Base-by-base conservation (phyloP, 2,113 vertebrate species). In the Scopus umbretta region DNA sequence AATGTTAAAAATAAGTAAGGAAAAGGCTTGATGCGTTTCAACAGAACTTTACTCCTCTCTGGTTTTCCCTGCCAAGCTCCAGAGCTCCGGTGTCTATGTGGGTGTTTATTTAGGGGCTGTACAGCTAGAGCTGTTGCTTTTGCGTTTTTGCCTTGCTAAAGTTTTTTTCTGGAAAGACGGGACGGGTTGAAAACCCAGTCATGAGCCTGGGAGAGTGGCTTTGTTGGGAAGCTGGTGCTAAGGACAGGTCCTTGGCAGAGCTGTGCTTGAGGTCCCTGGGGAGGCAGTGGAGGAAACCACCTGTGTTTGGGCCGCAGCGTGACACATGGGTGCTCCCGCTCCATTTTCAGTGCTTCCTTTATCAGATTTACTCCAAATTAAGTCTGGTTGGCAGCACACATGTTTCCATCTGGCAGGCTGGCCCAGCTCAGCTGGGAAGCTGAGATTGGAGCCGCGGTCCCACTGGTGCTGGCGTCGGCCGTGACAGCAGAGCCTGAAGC, bases 21-120 rank as follows among this genome's bases (percentile, higher is more conserved):
- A 58, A 76, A 47, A 80, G 45, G 32, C 81, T 95, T 0, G 0
- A 29, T 66, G 70, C 8, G 2, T 96, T 92, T 80, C 30, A 26
- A 43, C 62, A 83, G 74, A 92, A 88, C 85, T 96, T 94, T n/a
- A 72, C 90, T 74, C 73, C 68, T 92, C 91, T 58, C 43, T 96
- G 83, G 47, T 86, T 92, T 73, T 93, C 75, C 63, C 49, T 93
- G 90, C 88, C 68, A 83, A 78, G 68, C 74, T 92, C 72, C 79
- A 2, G 16, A 88, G 86, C 92, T 92, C 68, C 0, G 0, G 52
- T 96, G 42, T 40, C 30, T 83, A 23, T 0, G n/a, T 92, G 92
- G 88, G 92, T 91, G 96, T 96, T 87, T 78, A 45, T 81, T 89
- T 74, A 95, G 95, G 83, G 94, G 49, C 72, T 90, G 30, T 61